phyloP scores from a whole-genome alignment of 35 echinoderm and acorn worm genomes.

The Amphiura filiformis region DNA sequence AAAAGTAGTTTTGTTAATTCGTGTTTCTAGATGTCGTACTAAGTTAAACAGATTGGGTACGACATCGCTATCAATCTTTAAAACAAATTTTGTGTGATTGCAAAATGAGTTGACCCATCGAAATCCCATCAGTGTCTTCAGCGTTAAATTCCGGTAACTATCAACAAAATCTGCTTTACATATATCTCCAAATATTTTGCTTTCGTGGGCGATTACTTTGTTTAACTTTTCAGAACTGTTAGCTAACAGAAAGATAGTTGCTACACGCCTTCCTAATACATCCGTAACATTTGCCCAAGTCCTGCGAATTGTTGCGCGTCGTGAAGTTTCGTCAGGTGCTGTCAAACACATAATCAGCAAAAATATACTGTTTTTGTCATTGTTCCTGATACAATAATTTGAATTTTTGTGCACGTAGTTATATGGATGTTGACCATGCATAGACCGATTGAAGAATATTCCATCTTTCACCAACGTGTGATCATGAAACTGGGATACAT shows the following conservation, averaged over 20 bases:
- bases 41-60: conserved; percentile 48
- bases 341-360: conserved; percentile 18
- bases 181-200: conserved; percentile 21
- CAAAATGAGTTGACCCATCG: conserved; percentile 43
- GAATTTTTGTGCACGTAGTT: neutral
- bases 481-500: too few species aligned
- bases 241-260: conserved; percentile 35
- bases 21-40: neutral
- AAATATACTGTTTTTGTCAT: neutral
- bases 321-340: conserved; percentile 6
- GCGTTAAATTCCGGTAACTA: conserved; percentile 52
- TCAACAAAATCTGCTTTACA: conserved; percentile 46
- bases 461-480: neutral
- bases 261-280: neutral
- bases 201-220: neutral
- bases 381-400: too few species aligned
- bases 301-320: conserved; percentile 8
- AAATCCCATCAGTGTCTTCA: conserved; percentile 60
- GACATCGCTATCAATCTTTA: conserved; percentile 66
- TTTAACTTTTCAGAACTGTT: neutral
- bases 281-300: conserved; percentile 2
- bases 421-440: neutral
- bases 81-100: conserved; percentile 15
- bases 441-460: neutral
- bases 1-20: neutral